Conservation (phyloP, 2,113 vertebrate genomes). For the Apteryx mantelli region DNA sequence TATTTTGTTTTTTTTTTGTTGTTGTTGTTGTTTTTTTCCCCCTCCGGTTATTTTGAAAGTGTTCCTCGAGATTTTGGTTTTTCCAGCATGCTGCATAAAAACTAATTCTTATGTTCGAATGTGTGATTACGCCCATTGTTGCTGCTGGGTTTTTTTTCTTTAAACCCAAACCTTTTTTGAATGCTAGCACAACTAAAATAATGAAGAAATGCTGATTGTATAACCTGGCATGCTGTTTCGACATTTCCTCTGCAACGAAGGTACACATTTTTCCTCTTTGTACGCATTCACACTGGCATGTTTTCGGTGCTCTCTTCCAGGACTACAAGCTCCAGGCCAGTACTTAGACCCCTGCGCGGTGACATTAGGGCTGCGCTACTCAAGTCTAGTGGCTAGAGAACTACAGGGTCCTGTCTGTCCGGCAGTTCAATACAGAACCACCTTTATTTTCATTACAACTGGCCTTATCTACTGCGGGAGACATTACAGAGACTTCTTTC, state of each 20-base stretch:
- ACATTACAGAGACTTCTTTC: conserved; percentile 61
- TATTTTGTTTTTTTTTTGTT: conserved; percentile 40
- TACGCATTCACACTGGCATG: neutral
- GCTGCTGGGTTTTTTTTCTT: conserved; percentile 17
- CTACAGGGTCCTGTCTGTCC: neutral
- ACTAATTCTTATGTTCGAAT: conserved; percentile 77
- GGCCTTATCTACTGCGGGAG: conserved; percentile 43
- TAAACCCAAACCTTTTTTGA: conserved; percentile 64
- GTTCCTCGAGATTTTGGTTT: conserved; percentile 80
- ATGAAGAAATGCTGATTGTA: conserved; percentile 68
- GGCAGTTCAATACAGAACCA: conserved; percentile 32
- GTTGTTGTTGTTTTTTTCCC: too few species aligned
- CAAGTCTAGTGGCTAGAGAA: neutral
- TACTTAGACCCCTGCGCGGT: neutral
- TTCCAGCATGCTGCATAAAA: conserved; percentile 70
- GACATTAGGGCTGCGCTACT: neutral
- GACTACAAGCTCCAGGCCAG: neutral
- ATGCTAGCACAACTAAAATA: conserved; percentile 70
- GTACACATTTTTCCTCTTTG: conserved; percentile 53
- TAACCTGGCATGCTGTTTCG: conserved; percentile 60
- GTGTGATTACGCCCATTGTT: conserved; percentile 80
- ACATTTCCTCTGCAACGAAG: conserved; percentile 58
- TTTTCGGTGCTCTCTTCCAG: conserved; percentile 12
- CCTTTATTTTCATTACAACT: conserved; percentile 56
- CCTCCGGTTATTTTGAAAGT: conserved; percentile 79